phyloP scores from a whole-genome alignment of 1,140 invertebrate species.

The Euborellia annulipes region DNA sequence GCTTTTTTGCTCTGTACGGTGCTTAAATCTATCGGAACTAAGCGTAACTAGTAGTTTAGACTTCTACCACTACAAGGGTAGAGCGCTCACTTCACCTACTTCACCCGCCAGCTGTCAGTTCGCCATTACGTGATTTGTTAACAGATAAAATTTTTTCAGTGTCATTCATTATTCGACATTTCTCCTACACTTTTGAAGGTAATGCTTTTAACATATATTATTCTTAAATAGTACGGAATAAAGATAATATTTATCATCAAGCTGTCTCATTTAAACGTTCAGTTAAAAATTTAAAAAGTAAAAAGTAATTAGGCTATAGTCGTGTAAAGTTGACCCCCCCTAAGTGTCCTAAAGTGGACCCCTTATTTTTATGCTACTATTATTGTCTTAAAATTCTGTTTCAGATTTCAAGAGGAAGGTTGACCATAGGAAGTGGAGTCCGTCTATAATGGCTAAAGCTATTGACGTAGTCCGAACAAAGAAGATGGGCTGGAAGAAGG shows the following conservation, averaged over 20 bases:
- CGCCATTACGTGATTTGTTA: not conserved
- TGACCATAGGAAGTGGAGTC: not conserved
- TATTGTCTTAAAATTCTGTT: slow-evolving; percentile 3
- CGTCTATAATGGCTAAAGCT: too few relatives aligned
- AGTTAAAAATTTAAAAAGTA: not conserved
- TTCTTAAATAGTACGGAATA: not conserved
- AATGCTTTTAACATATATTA: not conserved
- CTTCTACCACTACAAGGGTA: too few relatives aligned
- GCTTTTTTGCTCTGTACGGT: too few relatives aligned
- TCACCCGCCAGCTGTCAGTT: not conserved
- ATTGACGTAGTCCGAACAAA: not conserved
- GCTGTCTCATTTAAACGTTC: not conserved
- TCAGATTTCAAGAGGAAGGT: slow-evolving; percentile 6
- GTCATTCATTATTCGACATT: not conserved
- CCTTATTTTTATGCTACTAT: not conserved
- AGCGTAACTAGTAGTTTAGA: too few relatives aligned
- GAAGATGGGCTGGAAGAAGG: slow-evolving; percentile 7
- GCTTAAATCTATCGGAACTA: too few relatives aligned
- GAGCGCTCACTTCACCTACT: too few relatives aligned
- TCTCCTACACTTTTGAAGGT: not conserved
- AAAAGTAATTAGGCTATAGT: not conserved
- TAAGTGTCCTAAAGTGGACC: not conserved
- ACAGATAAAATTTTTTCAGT: not conserved
- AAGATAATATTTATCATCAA: not conserved
- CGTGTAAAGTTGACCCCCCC: slow-evolving; percentile 1